Evolutionary conservation across 2,888 invertebrate species (phyloP).

Genomic region (Lucinisca nassula): DNA sequence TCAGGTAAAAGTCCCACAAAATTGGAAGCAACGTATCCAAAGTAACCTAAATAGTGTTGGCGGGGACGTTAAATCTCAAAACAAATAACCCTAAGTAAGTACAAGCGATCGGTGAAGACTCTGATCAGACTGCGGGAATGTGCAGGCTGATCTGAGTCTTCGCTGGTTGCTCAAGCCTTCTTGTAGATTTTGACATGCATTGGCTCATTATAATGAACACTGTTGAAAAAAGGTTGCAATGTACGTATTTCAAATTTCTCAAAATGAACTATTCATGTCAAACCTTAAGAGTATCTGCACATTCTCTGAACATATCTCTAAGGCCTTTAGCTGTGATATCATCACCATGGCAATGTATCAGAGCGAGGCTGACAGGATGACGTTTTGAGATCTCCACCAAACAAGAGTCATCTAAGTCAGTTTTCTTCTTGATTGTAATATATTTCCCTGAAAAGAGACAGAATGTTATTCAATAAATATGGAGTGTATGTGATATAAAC

Average conservation of each 20-base stretch:
- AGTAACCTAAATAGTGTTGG: no score
- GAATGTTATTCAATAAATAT: no score
- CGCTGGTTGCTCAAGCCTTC: no score
- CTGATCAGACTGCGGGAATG: no score
- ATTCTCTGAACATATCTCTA: constrained; percentile 83
- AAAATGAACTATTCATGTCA: constrained; percentile 1
- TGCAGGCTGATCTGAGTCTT: no score
- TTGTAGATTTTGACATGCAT: no score
- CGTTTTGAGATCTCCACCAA: constrained; percentile 81
- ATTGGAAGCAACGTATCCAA: no score
- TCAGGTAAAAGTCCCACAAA: no score
- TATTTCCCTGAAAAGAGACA: constrained; percentile 80
- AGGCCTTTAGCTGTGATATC: constrained; percentile 82
- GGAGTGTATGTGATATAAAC: no score
- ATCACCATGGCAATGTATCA: constrained; percentile 86
- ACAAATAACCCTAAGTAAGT: background rate
- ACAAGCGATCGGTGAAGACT: background rate
- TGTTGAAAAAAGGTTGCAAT: no score
- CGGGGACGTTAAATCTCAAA: no score
- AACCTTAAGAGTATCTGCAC: constrained; percentile 79
- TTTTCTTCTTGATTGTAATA: constrained; percentile 82
- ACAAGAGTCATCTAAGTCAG: constrained; percentile 78
- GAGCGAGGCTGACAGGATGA: constrained; percentile 82
- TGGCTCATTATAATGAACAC: no score
- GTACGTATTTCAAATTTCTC: background rate